phyloP scores from a whole-genome alignment of 2,113 vertebrate species.

The Tupaia chinensis region DNA sequence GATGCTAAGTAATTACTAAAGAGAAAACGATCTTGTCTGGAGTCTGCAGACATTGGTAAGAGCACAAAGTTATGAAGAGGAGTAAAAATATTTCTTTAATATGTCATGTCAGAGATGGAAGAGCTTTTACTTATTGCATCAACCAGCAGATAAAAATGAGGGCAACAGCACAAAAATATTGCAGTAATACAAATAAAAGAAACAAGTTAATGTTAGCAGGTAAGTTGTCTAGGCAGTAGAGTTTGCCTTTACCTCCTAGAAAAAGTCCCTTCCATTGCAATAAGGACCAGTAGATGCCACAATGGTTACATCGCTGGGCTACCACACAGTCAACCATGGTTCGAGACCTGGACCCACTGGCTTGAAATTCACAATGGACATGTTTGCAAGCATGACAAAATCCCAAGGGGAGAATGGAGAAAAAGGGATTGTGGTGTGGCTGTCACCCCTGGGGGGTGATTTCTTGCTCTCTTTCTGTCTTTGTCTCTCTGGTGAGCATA shows the following conservation, averaged over 20 bases:
- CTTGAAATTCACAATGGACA: no score
- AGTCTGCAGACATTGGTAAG: constrained; percentile 2
- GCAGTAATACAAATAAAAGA: constrained; percentile 27
- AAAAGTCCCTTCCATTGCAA: background rate
- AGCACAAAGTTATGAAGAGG: background rate
- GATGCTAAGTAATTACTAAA: constrained; percentile 51
- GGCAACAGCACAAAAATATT: constrained; percentile 51
- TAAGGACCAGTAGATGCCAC: background rate
- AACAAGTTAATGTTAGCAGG: constrained; percentile 36
- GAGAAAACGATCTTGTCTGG: constrained; percentile 43
- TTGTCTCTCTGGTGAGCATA: no score
- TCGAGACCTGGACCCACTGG: no score
- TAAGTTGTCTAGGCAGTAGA: background rate
- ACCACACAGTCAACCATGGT: no score
- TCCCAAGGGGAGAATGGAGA: no score
- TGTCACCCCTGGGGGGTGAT: no score
- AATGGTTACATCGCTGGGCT: no score
- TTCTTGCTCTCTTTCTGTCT: no score
- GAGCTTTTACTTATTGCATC: constrained; percentile 29
- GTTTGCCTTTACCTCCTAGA: background rate
- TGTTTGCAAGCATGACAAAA: no score
- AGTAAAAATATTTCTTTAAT: constrained; percentile 64
- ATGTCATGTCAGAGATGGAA: background rate
- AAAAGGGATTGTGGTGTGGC: no score
- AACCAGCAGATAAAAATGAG: constrained; percentile 68